phyloP scores from a whole-genome alignment of 92 coral and sea anemone genomes.

The Diadumene lineata region DNA sequence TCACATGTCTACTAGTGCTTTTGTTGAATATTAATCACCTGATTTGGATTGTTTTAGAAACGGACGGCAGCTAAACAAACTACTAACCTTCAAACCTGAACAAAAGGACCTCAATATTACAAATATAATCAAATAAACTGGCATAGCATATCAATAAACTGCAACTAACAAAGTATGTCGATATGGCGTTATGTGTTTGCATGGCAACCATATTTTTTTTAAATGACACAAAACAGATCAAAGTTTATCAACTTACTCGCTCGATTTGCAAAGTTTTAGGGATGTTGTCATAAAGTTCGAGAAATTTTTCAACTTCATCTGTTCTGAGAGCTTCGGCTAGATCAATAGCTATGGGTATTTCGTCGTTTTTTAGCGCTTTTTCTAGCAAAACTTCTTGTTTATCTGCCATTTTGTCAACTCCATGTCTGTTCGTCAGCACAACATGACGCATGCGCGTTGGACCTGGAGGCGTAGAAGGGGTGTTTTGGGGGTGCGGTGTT shows the following conservation, averaged over 20 bases:
- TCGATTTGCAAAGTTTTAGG: constrained; percentile 65
- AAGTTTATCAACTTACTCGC: constrained; percentile 54
- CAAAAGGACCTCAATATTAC: not conserved
- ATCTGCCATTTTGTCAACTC: constrained; percentile 66
- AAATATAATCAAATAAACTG: not conserved
- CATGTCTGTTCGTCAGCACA: constrained; percentile 23
- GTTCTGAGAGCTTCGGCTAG: constrained; percentile 80
- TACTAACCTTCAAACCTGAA: not conserved
- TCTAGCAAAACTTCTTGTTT: constrained; percentile 28
- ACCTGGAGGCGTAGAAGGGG: constrained; percentile 2
- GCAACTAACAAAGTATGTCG: not conserved
- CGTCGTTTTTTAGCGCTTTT: constrained; percentile 48
- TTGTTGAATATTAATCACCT: constrained; percentile 38
- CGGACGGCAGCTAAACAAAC: constrained; percentile 30
- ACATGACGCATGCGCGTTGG: constrained; percentile 50
- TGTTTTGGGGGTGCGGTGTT: not conserved
- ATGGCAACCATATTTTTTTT: constrained; percentile 49
- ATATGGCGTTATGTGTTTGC: constrained; percentile 53
- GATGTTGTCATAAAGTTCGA: constrained; percentile 91
- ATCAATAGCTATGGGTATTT: constrained; percentile 64
- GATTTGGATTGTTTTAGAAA: constrained; percentile 1
- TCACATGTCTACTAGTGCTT: constrained; percentile 32
- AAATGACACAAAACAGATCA: not conserved
- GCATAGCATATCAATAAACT: not conserved
- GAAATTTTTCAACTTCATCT: constrained; percentile 88